Evolutionary conservation across 2,113 vertebrate species (phyloP), one percentile per base, ranked within the genome.

Genomic region (Pterocles burchelli): DNA sequence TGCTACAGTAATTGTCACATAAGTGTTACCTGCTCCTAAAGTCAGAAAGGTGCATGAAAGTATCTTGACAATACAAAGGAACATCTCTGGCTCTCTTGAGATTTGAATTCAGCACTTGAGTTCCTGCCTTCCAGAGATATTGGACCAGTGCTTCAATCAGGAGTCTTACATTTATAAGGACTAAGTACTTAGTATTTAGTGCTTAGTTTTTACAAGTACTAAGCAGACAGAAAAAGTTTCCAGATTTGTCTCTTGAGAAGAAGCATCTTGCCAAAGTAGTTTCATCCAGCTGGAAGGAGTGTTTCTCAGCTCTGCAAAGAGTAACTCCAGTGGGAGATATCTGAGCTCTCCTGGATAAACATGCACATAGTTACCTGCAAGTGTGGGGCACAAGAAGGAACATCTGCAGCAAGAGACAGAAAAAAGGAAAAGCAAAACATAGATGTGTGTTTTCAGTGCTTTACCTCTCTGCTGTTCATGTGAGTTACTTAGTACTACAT

Each of bases 1-100:
- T 46, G 6, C 20, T 61, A 6, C 6, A 24, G 22, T 22, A 17
- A 0, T 31, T 74, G 38, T 14, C 1, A 29, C 6, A 0, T 14
- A 51, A 70, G 9, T 61, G 72, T 70, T 61, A 38, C 11, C 17
- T 65, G 10, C 19, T 86, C 19, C 52, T 70, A 17, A 66, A 28
- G n/a, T 54, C 66, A 90, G 16, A 65, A 72, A 52, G 3, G 4
- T 45, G 13, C 19, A 45, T 26, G 3, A 43, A 88, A 70, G 26
- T n/a, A 81, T 5, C 5, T 57, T 59, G 49, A 51, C 13, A 59
- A 28, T 6, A 33, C 10, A 4, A 0, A 0, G 25, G 7, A 80
- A 3, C 41, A 13, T 26, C 17, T 52, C 33, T 22, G 18, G 1
- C 1, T 70, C 17, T 86, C 55, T 55, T 74, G 38, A 74, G 74